Conservation (phyloP, 2,797 vertebrate genomes). For the Philypnodon macrostomus region DNA sequence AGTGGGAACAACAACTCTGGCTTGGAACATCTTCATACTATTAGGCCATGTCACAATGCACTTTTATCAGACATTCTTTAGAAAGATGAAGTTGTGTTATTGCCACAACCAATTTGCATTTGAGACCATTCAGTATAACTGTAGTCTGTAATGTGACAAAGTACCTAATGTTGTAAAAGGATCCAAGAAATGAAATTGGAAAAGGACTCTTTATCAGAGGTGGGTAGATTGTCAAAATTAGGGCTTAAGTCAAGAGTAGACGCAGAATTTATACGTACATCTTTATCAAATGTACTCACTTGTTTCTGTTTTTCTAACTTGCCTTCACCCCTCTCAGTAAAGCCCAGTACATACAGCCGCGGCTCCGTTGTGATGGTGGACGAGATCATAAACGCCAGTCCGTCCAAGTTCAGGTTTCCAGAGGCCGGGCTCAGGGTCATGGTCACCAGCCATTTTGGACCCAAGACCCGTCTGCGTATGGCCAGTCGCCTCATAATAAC, state of each 20-base stretch:
- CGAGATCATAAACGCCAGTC: conserved; percentile 91
- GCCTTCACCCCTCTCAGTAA: conserved; percentile 73
- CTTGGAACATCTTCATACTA: not conserved
- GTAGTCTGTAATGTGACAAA: not conserved
- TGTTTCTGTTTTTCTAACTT: not conserved
- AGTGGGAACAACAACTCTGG: not conserved
- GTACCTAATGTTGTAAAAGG: not conserved
- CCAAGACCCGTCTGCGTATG: conserved; percentile 94
- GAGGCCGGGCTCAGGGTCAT: conserved; percentile 93
- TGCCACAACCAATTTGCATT: not conserved
- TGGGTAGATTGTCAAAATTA: too few relatives aligned
- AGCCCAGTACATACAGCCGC: conserved; percentile 83
- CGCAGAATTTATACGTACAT: too few relatives aligned
- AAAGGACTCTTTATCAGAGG: too few relatives aligned
- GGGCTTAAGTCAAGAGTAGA: too few relatives aligned
- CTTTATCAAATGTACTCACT: not conserved
- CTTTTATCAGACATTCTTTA: not conserved
- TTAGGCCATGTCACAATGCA: not conserved
- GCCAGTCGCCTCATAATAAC: conserved; percentile 97
- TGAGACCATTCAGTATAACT: not conserved
- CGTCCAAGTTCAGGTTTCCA: conserved; percentile 90
- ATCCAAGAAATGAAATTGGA: not conserved
- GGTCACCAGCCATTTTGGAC: conserved; percentile 96
- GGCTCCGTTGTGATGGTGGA: conserved; percentile 95
- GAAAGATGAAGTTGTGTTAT: not conserved